These are phyloP conservation scores for Crypturellus undulatus DNA, from an alignment of 2,113 vertebrate genomes.

Conservation along the genomic window DNA sequence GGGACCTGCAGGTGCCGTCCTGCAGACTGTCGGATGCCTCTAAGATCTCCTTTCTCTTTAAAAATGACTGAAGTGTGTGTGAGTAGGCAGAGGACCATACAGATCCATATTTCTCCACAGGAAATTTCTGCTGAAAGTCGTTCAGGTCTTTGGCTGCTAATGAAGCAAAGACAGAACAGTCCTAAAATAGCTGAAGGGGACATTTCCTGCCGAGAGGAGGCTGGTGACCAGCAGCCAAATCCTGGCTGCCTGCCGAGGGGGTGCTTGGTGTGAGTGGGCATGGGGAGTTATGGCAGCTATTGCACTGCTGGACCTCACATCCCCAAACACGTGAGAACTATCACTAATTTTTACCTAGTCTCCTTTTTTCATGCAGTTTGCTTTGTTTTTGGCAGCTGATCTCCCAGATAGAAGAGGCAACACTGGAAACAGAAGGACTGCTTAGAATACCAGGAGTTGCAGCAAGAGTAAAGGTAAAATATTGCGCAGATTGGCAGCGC, in stretches of 20 bases:
- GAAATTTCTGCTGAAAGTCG: not conserved
- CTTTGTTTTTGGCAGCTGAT: conserved; percentile 84
- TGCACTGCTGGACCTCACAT: not conserved
- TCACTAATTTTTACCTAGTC: not conserved
- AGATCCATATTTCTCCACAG: rapidly evolving
- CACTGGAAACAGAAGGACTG: conserved; percentile 93
- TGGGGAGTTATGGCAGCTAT: rapidly evolving
- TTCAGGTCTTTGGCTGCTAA: not conserved
- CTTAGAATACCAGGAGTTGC: conserved; percentile 92
- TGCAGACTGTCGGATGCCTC: not conserved
- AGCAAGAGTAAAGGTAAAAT: conserved; percentile 89
- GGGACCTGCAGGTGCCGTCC: not conserved
- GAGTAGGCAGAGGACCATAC: not conserved
- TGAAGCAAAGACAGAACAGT: not conserved
- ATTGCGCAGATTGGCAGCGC: not conserved
- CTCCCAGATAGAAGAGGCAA: conserved; percentile 88
- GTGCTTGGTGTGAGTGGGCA: rapidly evolving
- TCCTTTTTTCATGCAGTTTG: not conserved
- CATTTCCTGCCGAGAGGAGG: not conserved
- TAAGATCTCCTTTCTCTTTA: not conserved
- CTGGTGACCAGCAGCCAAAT: not conserved
- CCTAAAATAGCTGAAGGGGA: not conserved
- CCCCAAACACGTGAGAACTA: not conserved
- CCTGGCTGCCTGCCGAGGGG: not conserved
- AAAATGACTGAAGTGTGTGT: not conserved